Evolutionary conservation across 1,140 invertebrate genomes (phyloP), one percentile per base, ranked within the genome.

Genomic region (Diabrotica undecimpunctata): DNA sequence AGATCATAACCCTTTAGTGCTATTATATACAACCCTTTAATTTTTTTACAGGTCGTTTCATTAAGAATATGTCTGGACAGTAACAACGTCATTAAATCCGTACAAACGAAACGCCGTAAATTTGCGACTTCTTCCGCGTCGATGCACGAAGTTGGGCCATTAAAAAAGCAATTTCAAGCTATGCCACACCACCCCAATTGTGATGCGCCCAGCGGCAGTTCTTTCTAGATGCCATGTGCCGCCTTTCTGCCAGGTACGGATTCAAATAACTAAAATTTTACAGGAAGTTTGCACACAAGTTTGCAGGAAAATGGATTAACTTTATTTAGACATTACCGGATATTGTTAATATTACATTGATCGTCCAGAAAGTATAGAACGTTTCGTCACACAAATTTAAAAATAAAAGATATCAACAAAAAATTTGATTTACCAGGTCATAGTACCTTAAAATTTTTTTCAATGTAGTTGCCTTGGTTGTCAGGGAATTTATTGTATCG

Each of bases 81-180:
- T 46, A 46, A 46, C 41, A 46, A n/a, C n/a, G 41, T 46, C 41
- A 46, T 46, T 46, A 46, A 46, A n/a, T 46, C 41, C n/a, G 41
- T 46, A 46, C 8, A 46, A 46, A 46, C 41, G 41, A n/a, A 46
- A 25, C 25, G 4, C n/a, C 41, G 41, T 46, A 46, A 46, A 46
- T 46, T 10, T 46, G 41, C n/a, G 41, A 46, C 41, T 46, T 46
- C 41, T 46, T 46, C 41, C 41, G 41, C 41, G 41, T 46, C 41
- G 41, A 46, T 46, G 41, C 41, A 46, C 41, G 41, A 46, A 46
- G 41, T 46, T 46, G 41, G 41, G n/a, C 55, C 37, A 57, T 57
- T 57, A 25, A 57, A 57, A 57, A 57, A 57, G 55, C 36, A 57
- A 57, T 57, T 57, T 57, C 35, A 10, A 37, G 36, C 36, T 57